Base-by-base conservation (phyloP, 2,888 invertebrate genomes). In the Watsonalla binaria region DNA sequence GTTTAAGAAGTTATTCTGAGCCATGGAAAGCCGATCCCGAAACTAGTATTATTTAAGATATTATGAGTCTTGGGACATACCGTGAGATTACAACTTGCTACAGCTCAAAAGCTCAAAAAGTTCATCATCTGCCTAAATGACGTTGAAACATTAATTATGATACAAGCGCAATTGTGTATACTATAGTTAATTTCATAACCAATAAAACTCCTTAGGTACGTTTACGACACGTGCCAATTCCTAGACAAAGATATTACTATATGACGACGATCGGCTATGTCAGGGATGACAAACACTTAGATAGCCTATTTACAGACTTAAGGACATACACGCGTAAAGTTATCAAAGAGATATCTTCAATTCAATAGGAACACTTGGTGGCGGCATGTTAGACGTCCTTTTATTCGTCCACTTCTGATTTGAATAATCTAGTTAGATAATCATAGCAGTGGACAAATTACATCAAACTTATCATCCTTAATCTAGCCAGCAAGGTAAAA, bases 351-450 rank as follows among this genome's bases (percentile, higher is more conserved):
- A 60, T 57, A 74, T 66, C 68, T 55, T 56, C 48, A 49, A 58
- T 51, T 54, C 49, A 59, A 55, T 62, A 62, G 58, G 52, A 47
- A 58, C 75, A 78, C 66, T 69, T 63, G 53, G 51, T 42, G 45
- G 48, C 48, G 49, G 57, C 70, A 69, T 63, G 66, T 54, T 53
- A 62, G 51, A 62, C 58, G 63, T 70, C 70, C 67, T 72, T 68
- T 70, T 58, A 62, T 62, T 63, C 6, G 62, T 56, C 65, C 65
- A 78, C 68, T 74, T 72, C 53, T 58, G 58, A 69, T 65, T 65
- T 63, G 34, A 68, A 61, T 71, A 65, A 72, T 68, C 68, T 68
- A 57, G 52, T 54, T 47, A 61, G 66, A 71, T 75, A 69, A 74
- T 65, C 66, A 47, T 55, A 52, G 39, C 14, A 59, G 56, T 59